Conservation (phyloP, 2,797 vertebrate species). For the Miichthys miiuy region DNA sequence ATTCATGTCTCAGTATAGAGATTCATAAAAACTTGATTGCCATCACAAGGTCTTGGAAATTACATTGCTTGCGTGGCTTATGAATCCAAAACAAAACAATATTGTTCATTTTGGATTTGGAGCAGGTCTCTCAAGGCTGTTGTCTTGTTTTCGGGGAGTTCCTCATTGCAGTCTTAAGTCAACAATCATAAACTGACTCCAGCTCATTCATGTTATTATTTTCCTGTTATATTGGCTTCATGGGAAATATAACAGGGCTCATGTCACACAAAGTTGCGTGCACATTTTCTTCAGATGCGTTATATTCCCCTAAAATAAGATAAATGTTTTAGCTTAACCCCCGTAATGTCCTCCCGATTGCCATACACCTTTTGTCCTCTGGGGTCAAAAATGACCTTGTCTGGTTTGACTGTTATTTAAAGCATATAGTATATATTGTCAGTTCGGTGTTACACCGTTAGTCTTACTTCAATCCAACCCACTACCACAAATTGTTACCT, state of each 20-base stretch:
- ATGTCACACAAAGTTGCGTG: neutral
- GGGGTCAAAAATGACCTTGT: too few species aligned
- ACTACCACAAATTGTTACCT: too few species aligned
- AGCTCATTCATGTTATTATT: neutral
- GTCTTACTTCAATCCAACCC: too few species aligned
- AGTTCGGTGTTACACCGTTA: too few species aligned
- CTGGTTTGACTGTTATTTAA: too few species aligned
- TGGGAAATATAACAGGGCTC: conserved; percentile 2
- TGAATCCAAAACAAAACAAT: neutral
- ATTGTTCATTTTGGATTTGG: conserved; percentile 12
- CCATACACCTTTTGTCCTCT: too few species aligned
- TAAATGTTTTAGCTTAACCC: neutral
- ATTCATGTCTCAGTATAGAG: neutral
- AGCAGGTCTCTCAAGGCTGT: neutral
- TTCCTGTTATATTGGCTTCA: neutral
- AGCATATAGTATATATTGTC: too few species aligned
- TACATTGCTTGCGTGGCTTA: neutral
- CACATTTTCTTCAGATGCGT: neutral
- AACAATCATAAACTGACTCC: conserved; percentile 2
- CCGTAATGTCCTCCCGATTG: too few species aligned
- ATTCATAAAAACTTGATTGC: neutral
- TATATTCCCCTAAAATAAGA: neutral
- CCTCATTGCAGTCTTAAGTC: conserved; percentile 19
- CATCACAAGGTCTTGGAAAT: neutral
- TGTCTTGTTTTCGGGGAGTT: conserved; percentile 9